Evolutionary conservation across 2,113 vertebrate species (phyloP), one percentile per base, ranked within the genome.

Genomic region (Cyanistes caeruleus): DNA sequence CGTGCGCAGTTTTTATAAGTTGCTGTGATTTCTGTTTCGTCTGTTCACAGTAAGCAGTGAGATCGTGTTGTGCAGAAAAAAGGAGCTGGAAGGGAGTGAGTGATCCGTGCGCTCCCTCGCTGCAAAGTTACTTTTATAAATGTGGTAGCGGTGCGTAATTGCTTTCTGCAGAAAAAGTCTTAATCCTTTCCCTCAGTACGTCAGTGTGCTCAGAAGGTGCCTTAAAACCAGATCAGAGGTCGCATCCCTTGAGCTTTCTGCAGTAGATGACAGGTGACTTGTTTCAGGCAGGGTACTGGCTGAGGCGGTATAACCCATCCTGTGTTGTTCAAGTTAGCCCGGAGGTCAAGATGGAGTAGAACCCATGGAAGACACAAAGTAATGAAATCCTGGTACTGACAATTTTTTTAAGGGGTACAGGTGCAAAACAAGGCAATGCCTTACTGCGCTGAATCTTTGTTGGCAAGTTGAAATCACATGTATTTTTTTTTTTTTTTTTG

Each of bases 21-120:
- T 41, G 1, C 4, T 17, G 5, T 23, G 16, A 7, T 25, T 74
- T 77, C 39, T 6, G 11, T 68, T 72, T 51, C 2, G 0, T 63
- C 0, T 43, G 9, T 68, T 64, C 16, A 0, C 18, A 2, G 27
- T 10, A 9, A 41, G 12, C 18, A 0, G 28, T 33, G 39, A 15
- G 27, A 31, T 25, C 20, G 1, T 22, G 20, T 15, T 41, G 15
- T 37, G 33, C 11, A 18, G n/a, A 5, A 18, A 24, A 41, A 37
- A 12, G 68, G 10, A 44, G 22, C 16, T n/a, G 51, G 13, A 49
- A 44, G 4, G 19, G 17, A 25, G 33, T 4, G 28, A 19, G 24
- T 4, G 11, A 31, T 35, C 51, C 12, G 3, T 41, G 37, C 0
- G 0, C 19, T 78, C 2, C 0, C 19, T 78, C 2, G 0, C 10